Conservation (phyloP, 2,888 invertebrate species). For the Chesias legatella region DNA sequence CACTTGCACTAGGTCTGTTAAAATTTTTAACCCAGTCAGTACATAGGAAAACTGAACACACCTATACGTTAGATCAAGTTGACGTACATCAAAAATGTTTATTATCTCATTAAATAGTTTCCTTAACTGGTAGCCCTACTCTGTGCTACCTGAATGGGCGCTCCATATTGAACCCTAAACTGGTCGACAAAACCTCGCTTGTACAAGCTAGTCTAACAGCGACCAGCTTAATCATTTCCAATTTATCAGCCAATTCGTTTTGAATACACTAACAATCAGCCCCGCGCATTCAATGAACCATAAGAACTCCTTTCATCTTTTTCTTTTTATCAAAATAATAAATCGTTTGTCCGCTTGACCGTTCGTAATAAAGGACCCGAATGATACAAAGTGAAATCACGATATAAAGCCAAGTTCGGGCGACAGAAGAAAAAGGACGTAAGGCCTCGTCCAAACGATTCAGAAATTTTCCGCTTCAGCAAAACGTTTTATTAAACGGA, state of each 20-base stretch:
- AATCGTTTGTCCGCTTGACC: slow-evolving; percentile 19
- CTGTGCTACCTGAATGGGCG: no score
- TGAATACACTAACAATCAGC: slow-evolving; percentile 4
- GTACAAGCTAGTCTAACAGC: no score
- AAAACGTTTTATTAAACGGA: slow-evolving; percentile 12
- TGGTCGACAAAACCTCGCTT: no score
- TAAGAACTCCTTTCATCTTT: neutral
- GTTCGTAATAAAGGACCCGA: slow-evolving; percentile 11
- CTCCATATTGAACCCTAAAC: no score
- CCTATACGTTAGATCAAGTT: no score
- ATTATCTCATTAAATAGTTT: no score
- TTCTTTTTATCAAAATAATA: slow-evolving; percentile 16
- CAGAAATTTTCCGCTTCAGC: slow-evolving; percentile 7
- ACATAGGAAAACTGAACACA: no score
- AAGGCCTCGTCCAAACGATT: neutral
- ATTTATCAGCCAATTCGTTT: slow-evolving; percentile 1
- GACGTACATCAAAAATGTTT: no score
- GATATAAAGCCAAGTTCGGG: slow-evolving; percentile 4
- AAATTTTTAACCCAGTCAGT: no score
- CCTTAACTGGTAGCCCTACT: no score
- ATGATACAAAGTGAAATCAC: slow-evolving; percentile 24
- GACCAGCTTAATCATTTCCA: neutral
- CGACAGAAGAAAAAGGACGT: neutral
- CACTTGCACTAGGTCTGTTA: no score
- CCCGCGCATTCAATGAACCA: slow-evolving; percentile 2